Evolutionary conservation across 1,140 invertebrate genomes (phyloP), one percentile per base, ranked within the genome.

Genomic region (Piezodorus guildinii): DNA sequence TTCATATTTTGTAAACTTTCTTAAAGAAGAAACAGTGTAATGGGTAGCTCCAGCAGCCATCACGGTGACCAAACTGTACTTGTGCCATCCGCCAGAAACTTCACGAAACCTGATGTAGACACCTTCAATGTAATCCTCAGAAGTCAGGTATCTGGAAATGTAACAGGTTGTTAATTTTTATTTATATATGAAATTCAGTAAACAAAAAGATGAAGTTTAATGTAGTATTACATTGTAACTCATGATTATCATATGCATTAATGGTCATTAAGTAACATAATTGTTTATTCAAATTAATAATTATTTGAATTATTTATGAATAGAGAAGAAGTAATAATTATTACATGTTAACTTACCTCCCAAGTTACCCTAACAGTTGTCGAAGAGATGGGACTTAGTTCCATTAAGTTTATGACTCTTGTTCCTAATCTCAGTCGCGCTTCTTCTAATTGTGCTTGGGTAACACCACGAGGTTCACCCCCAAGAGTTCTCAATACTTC

Each of bases 31-130:
- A 2, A 93, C 77, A 3, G 87, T 78, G 71, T 86, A 83, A 27
- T 77, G 81, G 2, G 83, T 84, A 3, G 83, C 80, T 1, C 81
- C 81, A 49, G 83, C 81, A 69, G 81, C 84, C 62, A 85, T 74
- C 0, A 87, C 84, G 0, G 84, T 87, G 8, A 85, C 76, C 72
- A 86, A 84, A 67, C 83, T 81, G 70, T 84, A 86, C 68, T 85
- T 83, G 0, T 78, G 77, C 43, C 73, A 80, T 54, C 77, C 74
- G 46, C 76, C 75, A 12, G 83, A 84, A 60, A 88, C 77, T 70
- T 90, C 85, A 63, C 91, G 84, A 73, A 93, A 98, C 65, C 93
- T 84, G 54, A 98, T 87, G 72, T 96, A 94, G 17, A 95, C 86
- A 14, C 94, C 94, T 78, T 97, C 90, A 0, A 95, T 80, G 69